phyloP scores from a whole-genome alignment of 2,113 vertebrate genomes.

The Aepyceros melampus region DNA sequence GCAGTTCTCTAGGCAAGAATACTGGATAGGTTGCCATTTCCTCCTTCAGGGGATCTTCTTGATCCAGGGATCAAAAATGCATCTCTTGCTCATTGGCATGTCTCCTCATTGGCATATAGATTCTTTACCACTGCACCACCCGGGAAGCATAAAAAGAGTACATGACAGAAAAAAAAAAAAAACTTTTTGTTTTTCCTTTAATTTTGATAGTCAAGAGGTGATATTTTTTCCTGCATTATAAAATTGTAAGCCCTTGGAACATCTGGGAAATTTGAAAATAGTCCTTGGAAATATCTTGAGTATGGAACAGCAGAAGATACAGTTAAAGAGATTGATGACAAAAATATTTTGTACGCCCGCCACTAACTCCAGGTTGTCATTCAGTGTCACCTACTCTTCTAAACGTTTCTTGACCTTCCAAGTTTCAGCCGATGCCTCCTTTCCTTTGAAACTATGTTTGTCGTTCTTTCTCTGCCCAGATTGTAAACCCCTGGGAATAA shows the following conservation, averaged over 20 bases:
- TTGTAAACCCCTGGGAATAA: background rate
- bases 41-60: background rate
- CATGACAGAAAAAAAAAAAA: background rate
- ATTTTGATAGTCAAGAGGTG: background rate
- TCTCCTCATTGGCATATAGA: background rate
- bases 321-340: background rate
- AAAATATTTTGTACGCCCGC: background rate
- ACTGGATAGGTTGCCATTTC: background rate
- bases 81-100: background rate
- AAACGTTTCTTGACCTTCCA: background rate
- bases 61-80: fast-evolving
- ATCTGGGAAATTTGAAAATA: background rate
- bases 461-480: background rate
- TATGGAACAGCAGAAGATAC: background rate
- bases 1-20: background rate
- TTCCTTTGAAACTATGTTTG: background rate
- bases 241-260: background rate
- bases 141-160: background rate
- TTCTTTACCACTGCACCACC: background rate
- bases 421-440: background rate
- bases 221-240: background rate
- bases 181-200: background rate
- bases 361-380: background rate
- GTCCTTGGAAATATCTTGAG: background rate
- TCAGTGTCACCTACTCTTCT: background rate